Base-by-base conservation (phyloP, 2,113 vertebrate genomes). In the Etia nguti region DNA sequence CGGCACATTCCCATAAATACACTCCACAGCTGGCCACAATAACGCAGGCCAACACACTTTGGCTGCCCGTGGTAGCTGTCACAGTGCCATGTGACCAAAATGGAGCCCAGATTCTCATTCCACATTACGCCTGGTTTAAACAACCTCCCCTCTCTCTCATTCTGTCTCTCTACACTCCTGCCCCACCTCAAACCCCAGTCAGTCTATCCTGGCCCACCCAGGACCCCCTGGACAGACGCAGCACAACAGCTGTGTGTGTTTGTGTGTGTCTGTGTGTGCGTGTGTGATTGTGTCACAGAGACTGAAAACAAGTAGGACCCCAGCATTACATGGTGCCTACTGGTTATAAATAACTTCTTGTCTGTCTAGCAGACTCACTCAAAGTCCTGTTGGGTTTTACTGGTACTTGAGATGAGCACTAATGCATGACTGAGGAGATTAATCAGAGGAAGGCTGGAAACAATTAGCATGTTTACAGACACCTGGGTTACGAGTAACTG, bases 1-100 rank as follows among this genome's bases (percentile, higher is more conserved):
- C 22, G 29, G 87, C 90, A 88, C 60, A 88, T 62, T 52, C 80
- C 65, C 89, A 93, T 86, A 90, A 83, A 94, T 79, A 93, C 62
- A 34, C 16, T 89, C 90, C 79, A 80, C 88, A 80, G 79, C 48
- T 55, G 41, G 75, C 90, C 90, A 91, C 93, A 89, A 86, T 87
- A 92, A 82, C 83, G 2, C 62, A 90, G 75, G 87, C 88, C 82
- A 60, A 57, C 90, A 86, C 90, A 86, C 86, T 73, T 86, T 62
- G 86, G 95, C 89, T 46, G 65, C 83, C 5, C 89, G 46, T 90
- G 90, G 85, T 86, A 56, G 73, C 88, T 90, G 90, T 93, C 94
- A 90, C 90, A 38, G 85, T 86, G 89, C 89, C 90, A 93, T 73
- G 82, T 46, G 88, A 92, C 90, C 87, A 81, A 86, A 90, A 79